phyloP scores from a whole-genome alignment of 2,113 vertebrate species.

The Actenoides lindsayi region DNA sequence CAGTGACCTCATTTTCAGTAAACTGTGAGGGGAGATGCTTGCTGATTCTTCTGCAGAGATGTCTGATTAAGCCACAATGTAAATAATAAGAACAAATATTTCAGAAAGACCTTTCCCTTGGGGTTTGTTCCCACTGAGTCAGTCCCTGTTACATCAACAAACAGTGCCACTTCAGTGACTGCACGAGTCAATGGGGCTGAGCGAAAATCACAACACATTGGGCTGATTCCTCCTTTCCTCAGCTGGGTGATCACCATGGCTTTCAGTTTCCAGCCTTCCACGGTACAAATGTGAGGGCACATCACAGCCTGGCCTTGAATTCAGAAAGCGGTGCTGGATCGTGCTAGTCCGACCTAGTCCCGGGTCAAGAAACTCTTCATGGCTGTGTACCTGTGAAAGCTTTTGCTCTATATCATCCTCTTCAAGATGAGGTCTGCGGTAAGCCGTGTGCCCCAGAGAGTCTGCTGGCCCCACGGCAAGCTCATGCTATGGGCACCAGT shows the following conservation, averaged over 20 bases:
- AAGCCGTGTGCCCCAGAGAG: fast-evolving
- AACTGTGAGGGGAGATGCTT: background rate
- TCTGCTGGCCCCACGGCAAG: background rate
- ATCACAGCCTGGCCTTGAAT: background rate
- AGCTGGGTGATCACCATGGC: background rate
- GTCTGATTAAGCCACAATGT: conserved; percentile 32
- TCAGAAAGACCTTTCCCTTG: conserved; percentile 29
- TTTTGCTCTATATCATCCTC: background rate
- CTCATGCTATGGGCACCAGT: background rate
- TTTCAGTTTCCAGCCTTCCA: background rate
- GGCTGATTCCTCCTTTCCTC: conserved; percentile 15
- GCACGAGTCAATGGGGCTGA: background rate
- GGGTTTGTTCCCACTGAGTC: conserved; percentile 54
- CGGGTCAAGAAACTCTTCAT: fast-evolving
- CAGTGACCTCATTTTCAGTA: conserved; percentile 27
- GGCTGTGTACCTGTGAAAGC: background rate
- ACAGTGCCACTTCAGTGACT: conserved; percentile 4
- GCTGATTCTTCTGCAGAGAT: conserved; percentile 6
- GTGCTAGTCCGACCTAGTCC: background rate
- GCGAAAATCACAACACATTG: fast-evolving
- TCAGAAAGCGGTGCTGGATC: background rate
- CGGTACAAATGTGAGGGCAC: background rate
- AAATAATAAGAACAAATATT: conserved; percentile 56
- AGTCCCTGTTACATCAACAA: conserved; percentile 39
- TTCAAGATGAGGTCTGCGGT: background rate